Base-by-base conservation (phyloP, 2,113 vertebrate species). In the Dicrurus megarhynchus region DNA sequence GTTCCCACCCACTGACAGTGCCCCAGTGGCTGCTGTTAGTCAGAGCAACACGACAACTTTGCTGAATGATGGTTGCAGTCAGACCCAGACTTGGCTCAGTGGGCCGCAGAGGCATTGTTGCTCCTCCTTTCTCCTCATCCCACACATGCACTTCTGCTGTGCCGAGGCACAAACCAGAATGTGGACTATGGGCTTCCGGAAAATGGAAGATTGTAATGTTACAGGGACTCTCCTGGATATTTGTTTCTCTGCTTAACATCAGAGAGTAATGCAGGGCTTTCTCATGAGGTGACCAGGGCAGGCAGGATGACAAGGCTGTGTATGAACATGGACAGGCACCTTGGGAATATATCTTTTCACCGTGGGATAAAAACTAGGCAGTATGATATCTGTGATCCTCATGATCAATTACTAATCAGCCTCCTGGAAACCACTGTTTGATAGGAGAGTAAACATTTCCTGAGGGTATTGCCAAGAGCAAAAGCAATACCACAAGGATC, bases 351-450 rank as follows among this genome's bases (percentile, higher is more conserved):
- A 57, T 26, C 49, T 57, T 53, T 81, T 47, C 60, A 50, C 30
- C 0, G 0, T 28, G 21, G 41, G 44, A 30, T 74, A 53, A 92
- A 60, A 1, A 7, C 47, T 47, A 2, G 0, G 0, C 35, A 44
- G 4, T 26, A 7, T 33, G 30, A 10, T 85, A 53, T 4, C 39
- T 59, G 35, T 16, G 9, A 7, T 35, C 52, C 68, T 81, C 35
- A 3, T 20, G 28, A 47, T 46, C 46, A 39, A 53, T 61, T 71
- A 55, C 19, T 22, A 11, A 61, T 47, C 2, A 3, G 16, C 10
- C 27, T 84, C 24, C 65, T 90, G 28, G 73, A 83, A 71, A 55
- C 30, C 21, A 27, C 16, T 16, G 18, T 17, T 63, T 50, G 44
- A 50, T 55, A 50, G 24, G 4, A 68, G 7, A 53, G 26, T 35